These are phyloP conservation scores for Bungarus multicinctus DNA, from an alignment of 2,113 vertebrate species.

Conservation along the genomic window DNA sequence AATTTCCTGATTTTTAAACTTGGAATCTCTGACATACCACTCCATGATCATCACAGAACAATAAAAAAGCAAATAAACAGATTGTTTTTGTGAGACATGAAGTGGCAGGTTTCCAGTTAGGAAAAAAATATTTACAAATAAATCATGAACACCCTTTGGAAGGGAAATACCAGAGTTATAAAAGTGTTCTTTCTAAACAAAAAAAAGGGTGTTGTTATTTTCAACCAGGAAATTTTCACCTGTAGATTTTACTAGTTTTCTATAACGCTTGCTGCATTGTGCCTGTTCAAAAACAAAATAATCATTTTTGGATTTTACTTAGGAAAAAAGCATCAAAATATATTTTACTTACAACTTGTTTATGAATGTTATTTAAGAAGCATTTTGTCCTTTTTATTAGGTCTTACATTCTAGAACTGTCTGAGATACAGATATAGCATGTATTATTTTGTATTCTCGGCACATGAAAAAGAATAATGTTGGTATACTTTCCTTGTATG, in stretches of 20 bases:
- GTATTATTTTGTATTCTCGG: neutral
- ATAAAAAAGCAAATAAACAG: neutral
- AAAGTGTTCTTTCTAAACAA: conserved; percentile 30
- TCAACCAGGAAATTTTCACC: conserved; percentile 25
- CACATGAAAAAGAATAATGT: neutral
- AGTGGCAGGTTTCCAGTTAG: conserved; percentile 25
- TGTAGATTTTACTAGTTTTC: neutral
- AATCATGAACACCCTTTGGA: conserved; percentile 8
- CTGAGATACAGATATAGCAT: neutral
- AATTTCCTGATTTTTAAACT: conserved; percentile 22
- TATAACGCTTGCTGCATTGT: neutral
- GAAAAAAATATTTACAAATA: conserved; percentile 41
- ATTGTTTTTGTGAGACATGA: conserved; percentile 12
- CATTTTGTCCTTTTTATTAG: neutral
- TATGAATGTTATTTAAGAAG: neutral
- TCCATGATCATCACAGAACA: neutral
- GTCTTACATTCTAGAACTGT: neutral
- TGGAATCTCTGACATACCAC: conserved; percentile 11
- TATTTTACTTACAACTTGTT: neutral
- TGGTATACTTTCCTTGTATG: neutral
- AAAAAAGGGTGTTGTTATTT: neutral
- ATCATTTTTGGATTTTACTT: neutral
- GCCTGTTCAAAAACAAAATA: conserved; percentile 20
- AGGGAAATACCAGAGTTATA: conserved; percentile 7
- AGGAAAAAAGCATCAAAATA: neutral